A percentile compares a stretch with the other conserved stretches of the same genome.
Evolutionary conservation across 2,888 invertebrate genomes (phyloP).

Genomic region (Sphaerophoria taeniata): DNA sequence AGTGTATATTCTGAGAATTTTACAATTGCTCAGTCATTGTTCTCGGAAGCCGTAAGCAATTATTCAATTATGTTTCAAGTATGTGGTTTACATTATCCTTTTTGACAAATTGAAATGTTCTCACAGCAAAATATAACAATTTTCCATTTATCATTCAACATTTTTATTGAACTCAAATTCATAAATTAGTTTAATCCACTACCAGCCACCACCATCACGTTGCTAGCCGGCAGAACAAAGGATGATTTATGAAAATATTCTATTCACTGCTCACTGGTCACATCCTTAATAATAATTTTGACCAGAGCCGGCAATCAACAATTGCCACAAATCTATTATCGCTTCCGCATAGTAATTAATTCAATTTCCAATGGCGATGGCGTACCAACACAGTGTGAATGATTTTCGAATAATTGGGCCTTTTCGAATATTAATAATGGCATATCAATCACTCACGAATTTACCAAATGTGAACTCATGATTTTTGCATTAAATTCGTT

Average conservation of each 20-base stretch:
- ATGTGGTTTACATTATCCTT: too few species aligned
- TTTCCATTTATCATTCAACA: too few species aligned
- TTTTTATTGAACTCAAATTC: too few species aligned
- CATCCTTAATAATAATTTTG: conserved; percentile 30
- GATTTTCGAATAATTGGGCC: not conserved
- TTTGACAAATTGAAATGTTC: too few species aligned
- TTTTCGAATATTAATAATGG: conserved; percentile 25
- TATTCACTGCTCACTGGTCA: not conserved
- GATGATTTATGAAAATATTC: conserved; percentile 52
- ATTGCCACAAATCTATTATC: conserved; percentile 61
- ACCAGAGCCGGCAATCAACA: conserved; percentile 47
- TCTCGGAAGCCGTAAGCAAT: too few species aligned
- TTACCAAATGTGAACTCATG: conserved; percentile 2
- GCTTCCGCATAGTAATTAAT: conserved; percentile 63
- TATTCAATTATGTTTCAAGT: too few species aligned
- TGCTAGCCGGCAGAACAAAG: not conserved
- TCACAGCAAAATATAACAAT: too few species aligned
- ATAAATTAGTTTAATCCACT: too few species aligned
- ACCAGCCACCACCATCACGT: too few species aligned
- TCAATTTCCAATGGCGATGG: conserved; percentile 30
- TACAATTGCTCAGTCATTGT: too few species aligned
- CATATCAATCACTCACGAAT: conserved; percentile 50
- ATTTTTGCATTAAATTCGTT: not conserved
- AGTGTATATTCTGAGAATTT: too few species aligned
- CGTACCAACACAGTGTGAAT: too few species aligned